A percentile compares a stretch with the other conserved stretches of the same genome.
Conservation (phyloP, 2,113 vertebrate genomes). For the Syngnathoides biaculeatus region DNA sequence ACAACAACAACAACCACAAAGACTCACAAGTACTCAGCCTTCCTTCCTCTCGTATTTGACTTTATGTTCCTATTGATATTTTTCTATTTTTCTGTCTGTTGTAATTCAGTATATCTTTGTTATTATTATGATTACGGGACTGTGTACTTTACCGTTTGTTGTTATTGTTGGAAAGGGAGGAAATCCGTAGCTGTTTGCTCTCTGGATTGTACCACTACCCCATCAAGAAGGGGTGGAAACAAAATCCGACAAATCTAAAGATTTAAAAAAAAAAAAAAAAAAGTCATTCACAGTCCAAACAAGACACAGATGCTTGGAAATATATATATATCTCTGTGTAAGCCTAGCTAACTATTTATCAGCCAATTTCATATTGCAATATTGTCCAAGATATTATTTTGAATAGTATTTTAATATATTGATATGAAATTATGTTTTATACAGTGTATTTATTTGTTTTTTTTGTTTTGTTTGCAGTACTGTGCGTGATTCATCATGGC, state of each 20-base stretch:
- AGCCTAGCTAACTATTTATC: constrained; percentile 69
- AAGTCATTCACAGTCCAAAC: constrained; percentile 33
- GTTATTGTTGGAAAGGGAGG: constrained; percentile 54
- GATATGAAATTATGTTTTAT: constrained; percentile 77
- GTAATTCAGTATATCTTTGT: constrained; percentile 63
- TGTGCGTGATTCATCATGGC: constrained; percentile 19
- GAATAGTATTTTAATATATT: constrained; percentile 78
- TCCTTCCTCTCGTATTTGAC: constrained; percentile 72
- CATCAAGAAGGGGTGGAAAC: constrained; percentile 13
- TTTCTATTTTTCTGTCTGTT: constrained; percentile 80
- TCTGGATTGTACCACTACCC: constrained; percentile 61
- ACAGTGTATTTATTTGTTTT: constrained; percentile 72
- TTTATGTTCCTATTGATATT: constrained; percentile 78
- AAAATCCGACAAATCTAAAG: constrained; percentile 45
- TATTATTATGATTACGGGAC: constrained; percentile 67
- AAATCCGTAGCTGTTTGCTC: constrained; percentile 52
- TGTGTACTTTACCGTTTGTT: constrained; percentile 72
- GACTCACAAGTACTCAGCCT: constrained; percentile 63
- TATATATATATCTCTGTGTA: constrained; percentile 66
- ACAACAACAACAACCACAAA: constrained; percentile 42
- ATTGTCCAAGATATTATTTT: constrained; percentile 75
- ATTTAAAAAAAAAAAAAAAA: constrained; percentile 48
- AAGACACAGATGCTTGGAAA: constrained; percentile 59
- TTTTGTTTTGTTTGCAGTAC: constrained; percentile 26
- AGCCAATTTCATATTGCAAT: constrained; percentile 72